Evolutionary conservation across 37 sponge, comb jelly and placozoan genomes (phyloP).

Genomic region (Aphrocallistes beatrix): DNA sequence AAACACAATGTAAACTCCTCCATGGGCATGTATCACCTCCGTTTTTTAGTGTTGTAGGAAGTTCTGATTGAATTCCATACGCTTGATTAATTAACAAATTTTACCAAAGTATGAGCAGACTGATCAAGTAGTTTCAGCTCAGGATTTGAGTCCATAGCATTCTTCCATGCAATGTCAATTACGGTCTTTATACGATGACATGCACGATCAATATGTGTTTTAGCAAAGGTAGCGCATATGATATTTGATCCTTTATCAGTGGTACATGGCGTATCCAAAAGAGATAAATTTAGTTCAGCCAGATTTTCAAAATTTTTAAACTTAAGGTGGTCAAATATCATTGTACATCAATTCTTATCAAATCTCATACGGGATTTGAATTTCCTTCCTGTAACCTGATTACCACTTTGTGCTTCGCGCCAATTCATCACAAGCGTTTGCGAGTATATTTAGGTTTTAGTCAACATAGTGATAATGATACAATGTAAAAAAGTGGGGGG

Average conservation of each 20-base stretch:
- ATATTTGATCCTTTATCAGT: constrained; percentile 1
- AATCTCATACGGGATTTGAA: too few relatives aligned
- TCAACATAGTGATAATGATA: too few relatives aligned
- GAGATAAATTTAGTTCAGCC: too few relatives aligned
- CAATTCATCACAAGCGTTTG: too few relatives aligned
- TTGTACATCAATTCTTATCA: too few relatives aligned
- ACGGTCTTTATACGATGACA: constrained; percentile 1
- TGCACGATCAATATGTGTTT: background rate
- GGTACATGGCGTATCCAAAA: too few relatives aligned
- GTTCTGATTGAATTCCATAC: constrained; percentile 7
- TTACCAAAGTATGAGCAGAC: background rate
- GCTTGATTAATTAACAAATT: constrained; percentile 14
- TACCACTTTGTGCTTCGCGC: too few relatives aligned
- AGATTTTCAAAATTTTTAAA: too few relatives aligned
- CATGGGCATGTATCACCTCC: background rate
- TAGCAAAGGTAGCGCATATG: background rate
- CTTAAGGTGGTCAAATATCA: too few relatives aligned
- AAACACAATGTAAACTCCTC: constrained; percentile 19
- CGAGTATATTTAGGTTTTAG: too few relatives aligned
- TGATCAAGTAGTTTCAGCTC: background rate
- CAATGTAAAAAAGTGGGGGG: too few relatives aligned
- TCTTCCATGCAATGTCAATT: constrained; percentile 4
- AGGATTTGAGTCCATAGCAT: constrained; percentile 10
- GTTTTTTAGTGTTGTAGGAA: background rate
- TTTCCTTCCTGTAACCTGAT: too few relatives aligned